Evolutionary conservation across 2,113 vertebrate species (phyloP).

Genomic region (Bolborhynchus lineola): DNA sequence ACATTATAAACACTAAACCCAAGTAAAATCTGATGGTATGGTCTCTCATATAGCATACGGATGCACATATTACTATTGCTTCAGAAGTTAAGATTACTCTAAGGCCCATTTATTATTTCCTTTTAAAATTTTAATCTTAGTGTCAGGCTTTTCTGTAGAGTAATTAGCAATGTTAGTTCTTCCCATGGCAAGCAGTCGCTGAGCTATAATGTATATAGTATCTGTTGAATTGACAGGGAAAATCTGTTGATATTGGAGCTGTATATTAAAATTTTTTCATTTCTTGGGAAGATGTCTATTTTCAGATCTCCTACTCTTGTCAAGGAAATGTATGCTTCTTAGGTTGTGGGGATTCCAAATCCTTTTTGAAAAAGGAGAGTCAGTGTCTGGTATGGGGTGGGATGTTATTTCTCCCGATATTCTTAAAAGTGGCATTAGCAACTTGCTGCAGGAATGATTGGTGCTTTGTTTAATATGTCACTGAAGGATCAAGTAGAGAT

Average conservation of each 20-base stretch:
- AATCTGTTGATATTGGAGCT: neutral
- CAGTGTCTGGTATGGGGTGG: neutral
- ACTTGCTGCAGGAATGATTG: neutral
- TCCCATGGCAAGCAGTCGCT: neutral
- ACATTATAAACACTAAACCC: neutral
- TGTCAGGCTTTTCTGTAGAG: neutral
- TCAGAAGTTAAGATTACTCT: neutral
- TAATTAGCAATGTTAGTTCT: neutral
- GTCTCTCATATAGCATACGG: neutral
- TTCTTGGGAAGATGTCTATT: neutral
- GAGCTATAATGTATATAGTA: neutral
- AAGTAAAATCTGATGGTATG: neutral
- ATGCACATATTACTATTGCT: neutral
- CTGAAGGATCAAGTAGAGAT: neutral
- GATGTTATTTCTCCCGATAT: neutral
- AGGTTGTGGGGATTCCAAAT: neutral
- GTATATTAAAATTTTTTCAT: neutral
- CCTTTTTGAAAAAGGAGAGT: neutral
- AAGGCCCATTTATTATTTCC: neutral
- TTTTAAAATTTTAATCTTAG: neutral
- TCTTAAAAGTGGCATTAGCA: neutral
- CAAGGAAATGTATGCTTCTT: neutral
- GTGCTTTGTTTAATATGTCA: neutral
- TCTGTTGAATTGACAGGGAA: neutral
- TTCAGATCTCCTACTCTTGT: neutral